Evolutionary conservation across 2,888 invertebrate species (phyloP), one percentile per base, ranked within the genome.

Genomic region (Megalurothrips usitatus): DNA sequence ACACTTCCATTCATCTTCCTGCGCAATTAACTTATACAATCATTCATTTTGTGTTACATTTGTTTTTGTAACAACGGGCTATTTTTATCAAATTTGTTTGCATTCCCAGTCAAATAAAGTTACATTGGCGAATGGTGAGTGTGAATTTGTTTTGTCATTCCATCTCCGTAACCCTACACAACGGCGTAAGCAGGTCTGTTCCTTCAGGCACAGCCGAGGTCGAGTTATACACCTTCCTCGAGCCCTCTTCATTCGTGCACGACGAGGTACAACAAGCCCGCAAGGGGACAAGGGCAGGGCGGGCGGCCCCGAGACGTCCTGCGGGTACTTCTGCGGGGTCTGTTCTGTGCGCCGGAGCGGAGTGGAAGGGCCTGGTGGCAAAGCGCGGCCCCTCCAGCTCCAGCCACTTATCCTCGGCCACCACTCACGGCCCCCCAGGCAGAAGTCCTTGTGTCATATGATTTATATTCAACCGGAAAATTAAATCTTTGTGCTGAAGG

Each of bases 361-460:
- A 52, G 14, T 2, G 34, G 6, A 43, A 43, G 14, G 52, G 6
- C 52, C 52, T 19, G 52, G 52, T 19, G 52, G 52, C 6, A 17
- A n/a, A 17, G 0, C 52, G 52, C 52, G 12, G 52, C 58, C 58
- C 58, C 58, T 75, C 68, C 34, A 43, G 34, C 58, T 19, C 58
- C 58, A 58, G 58, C 58, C 58, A 58, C 58, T 58, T 58, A 58
- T 58, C 58, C 58, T 19, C 58, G 58, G 58, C 58, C 58, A 58
- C 58, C 58, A 58, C 58, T 58, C 58, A 58, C 58, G n/a, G 58
- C 58, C 58, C 58, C 58, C 58, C 58, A 19, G 58, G 58, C 58
- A 58, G 58, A 75, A 75, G 68, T 75, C 68, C 68, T 75, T 75
- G 68, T 75, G 68, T 75, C 68, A 75, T 75, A 75, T 75, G 68